Evolutionary conservation across 2,113 vertebrate genomes (phyloP), one percentile per base, ranked within the genome.

Genomic region (Eurypyga helias): DNA sequence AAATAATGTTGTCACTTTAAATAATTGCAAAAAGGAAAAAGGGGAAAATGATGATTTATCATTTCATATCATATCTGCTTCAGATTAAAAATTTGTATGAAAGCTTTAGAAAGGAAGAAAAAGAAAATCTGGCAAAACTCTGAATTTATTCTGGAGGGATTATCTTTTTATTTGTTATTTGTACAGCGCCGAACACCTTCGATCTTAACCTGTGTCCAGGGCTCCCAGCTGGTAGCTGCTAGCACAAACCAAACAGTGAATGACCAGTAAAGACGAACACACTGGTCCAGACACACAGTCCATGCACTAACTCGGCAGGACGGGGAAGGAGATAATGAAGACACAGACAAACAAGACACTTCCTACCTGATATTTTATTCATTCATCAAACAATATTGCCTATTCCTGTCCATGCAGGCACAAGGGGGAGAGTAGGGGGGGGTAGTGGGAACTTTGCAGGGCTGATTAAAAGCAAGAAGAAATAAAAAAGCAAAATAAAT

Each of bases 301-400:
- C 48, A 6, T 18, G 38, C 38, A 41, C 67, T 46, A 4, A 29
- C 51, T 91, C 76, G 43, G 80, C 36, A 41, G 87, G 43, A 41
- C 3, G 19, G 61, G 73, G 61, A 95, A 57, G 70, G 69, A 75
- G 73, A 87, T 95, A 95, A 97, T 96, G 94, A 97, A 97, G 87
- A 93, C 69, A 55, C 52, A 87, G 93, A n/a, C 87, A 97, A 97
- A 96, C 87, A 93, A 78, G 58, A 41, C 81, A 84, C 78, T 93
- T 93, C 65, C 87, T 79, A 87, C 24, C 48, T 79, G 83, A 94
- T 95, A 96, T 92, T 92, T 97, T 97, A 97, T 97, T 95, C 83
- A 93, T 97, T 95, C 86, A 84, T 89, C 92, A 96, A 97, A 92
- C 80, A 94, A 21, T 89, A 91, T 95, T 90, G 90, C 72, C 54